Evolutionary conservation across 2,113 vertebrate species (phyloP).

Genomic region (Neodontobutis hainanensis): DNA sequence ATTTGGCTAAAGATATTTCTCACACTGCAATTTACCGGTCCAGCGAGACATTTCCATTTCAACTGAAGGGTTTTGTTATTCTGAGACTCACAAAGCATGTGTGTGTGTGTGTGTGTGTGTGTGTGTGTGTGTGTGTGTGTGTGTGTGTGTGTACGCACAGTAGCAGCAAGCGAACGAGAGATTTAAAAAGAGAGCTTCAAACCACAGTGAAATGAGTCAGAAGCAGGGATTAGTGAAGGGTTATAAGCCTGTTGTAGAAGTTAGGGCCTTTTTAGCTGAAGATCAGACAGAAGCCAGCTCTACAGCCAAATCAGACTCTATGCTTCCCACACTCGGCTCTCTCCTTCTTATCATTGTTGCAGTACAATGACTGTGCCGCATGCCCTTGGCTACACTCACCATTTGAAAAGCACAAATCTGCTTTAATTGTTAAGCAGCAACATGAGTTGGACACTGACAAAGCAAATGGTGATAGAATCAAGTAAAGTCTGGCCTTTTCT

Average conservation of each 20-base stretch:
- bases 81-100: conserved; percentile 31
- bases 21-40: conserved; percentile 64
- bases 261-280: conserved; percentile 68
- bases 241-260: conserved; percentile 72
- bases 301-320: conserved; percentile 56
- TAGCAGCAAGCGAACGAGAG: conserved; percentile 40
- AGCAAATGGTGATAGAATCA: conserved; percentile 31
- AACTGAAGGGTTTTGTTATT: conserved; percentile 65
- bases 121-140: conserved; percentile 14
- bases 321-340: conserved; percentile 64
- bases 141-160: conserved; percentile 25
- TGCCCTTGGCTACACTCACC: conserved; percentile 32
- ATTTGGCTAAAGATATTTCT: conserved; percentile 66
- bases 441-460: not conserved
- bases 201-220: conserved; percentile 71
- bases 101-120: conserved; percentile 9
- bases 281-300: conserved; percentile 65
- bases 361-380: conserved; percentile 36
- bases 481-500: not conserved
- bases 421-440: conserved; percentile 22
- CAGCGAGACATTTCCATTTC: conserved; percentile 65
- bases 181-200: conserved; percentile 70
- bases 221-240: conserved; percentile 66
- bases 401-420: not conserved
- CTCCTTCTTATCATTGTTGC: conserved; percentile 44